These are phyloP conservation scores for Pterophyllum scalare DNA, from an alignment of 2,113 vertebrate species.

Conservation along the genomic window DNA sequence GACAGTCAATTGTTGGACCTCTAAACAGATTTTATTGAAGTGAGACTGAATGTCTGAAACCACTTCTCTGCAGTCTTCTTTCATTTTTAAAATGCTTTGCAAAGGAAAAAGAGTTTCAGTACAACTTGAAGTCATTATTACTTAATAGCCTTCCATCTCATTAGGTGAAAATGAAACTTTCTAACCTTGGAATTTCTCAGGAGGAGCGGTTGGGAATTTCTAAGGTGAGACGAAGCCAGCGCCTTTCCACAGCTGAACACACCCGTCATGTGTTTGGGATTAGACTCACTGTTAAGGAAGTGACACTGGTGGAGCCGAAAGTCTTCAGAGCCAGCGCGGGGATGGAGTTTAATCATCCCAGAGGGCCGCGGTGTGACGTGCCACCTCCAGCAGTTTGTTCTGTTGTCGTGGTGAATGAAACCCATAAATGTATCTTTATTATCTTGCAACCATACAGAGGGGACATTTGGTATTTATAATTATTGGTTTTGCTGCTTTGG, in stretches of 20 bases:
- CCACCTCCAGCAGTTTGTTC: neutral
- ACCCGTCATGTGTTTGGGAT: conserved; percentile 60
- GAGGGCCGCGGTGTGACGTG: neutral
- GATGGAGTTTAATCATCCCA: neutral
- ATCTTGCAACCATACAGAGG: too few species aligned
- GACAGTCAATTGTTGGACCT: neutral
- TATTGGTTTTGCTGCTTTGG: neutral
- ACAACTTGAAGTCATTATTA: neutral
- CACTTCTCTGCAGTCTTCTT: neutral
- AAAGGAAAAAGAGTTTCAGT: neutral
- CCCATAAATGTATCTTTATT: neutral
- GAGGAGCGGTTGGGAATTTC: conserved; percentile 8
- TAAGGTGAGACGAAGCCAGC: neutral
- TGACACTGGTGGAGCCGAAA: conserved; percentile 26
- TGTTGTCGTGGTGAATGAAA: neutral
- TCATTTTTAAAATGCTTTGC: neutral
- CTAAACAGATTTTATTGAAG: neutral
- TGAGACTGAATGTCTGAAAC: neutral
- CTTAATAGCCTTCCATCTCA: rapidly evolving
- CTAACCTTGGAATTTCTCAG: neutral
- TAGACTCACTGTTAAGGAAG: conserved; percentile 23
- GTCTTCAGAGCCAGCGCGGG: conserved; percentile 2
- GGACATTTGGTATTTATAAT: neutral
- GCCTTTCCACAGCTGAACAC: neutral
- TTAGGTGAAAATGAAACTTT: neutral